These are phyloP conservation scores for Burhinus bistriatus DNA, from an alignment of 2,113 vertebrate genomes.

Conservation along the genomic window DNA sequence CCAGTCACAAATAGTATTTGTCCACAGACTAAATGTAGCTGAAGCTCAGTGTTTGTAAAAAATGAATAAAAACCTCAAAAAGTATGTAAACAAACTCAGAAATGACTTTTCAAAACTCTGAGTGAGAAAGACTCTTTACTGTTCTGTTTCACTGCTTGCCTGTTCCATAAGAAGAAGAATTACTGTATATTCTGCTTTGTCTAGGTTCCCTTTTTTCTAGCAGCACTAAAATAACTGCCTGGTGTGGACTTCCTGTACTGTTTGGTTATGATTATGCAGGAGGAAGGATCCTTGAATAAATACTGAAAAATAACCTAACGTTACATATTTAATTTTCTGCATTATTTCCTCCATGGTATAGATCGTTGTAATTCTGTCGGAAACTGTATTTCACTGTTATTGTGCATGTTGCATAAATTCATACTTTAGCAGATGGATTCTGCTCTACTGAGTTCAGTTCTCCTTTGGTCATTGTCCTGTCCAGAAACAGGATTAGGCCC, in stretches of 20 bases:
- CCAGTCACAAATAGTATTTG: not conserved
- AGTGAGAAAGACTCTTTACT: not conserved
- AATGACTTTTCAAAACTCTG: not conserved
- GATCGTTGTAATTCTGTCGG: not conserved
- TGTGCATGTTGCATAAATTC: not conserved
- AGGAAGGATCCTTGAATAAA: not conserved
- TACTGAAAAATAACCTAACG: not conserved
- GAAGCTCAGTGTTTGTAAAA: not conserved
- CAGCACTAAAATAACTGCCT: not conserved
- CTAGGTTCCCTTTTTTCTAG: not conserved
- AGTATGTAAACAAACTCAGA: not conserved
- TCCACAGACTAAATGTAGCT: not conserved
- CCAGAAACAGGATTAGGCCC: not conserved
- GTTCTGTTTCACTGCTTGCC: not conserved
- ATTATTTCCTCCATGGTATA: not conserved
- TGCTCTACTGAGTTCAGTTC: not conserved
- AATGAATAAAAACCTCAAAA: not conserved
- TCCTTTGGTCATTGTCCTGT: not conserved
- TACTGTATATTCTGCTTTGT: not conserved
- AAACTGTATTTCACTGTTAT: not conserved
- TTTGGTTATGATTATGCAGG: not conserved
- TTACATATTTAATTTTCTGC: not conserved
- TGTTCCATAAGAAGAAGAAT: not conserved
- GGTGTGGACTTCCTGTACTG: not conserved
- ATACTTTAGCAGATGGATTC: not conserved